Base-by-base conservation (phyloP, 2,113 vertebrate genomes). In the Brachionichthys hirsutus region DNA sequence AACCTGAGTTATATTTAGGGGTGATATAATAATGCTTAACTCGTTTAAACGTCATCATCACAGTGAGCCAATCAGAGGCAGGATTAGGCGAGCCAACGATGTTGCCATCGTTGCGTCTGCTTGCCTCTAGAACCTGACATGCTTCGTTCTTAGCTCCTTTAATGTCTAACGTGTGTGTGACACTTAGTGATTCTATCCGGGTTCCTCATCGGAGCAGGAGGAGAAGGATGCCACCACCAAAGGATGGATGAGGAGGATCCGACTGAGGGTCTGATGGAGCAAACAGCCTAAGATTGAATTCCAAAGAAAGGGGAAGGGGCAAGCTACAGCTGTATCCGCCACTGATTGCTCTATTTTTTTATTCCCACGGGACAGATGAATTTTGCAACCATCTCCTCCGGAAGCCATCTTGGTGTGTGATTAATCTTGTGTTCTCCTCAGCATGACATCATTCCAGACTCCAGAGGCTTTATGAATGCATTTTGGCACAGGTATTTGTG, bases 331-430 rank as follows among this genome's bases (percentile, higher is more conserved):
- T 81, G 81, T 76, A 61, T 75, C 64, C 63, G 58, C 65, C 48
- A 24, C 76, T 85, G 78, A 87, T 83, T 73, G 72, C 73, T 64
- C 50, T 66, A 57, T 59, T 77, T 75, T 71, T 70, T 68, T n/a
- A n/a, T n/a, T 73, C 63, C 52, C 18, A 10, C 51, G 53, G 71
- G 54, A 85, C 73, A 78, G n/a, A 79, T 70, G 53, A 62, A 36
- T 36, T 36, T 58, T 53, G 54, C 64, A 76, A 45, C 19, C 44
- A 47, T 58, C 49, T 8, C 44, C 71, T 40, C 74, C 79, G 66
- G 69, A 75, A 69, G 70, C 63, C 51, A 71, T 75, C 53, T 81
- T 66, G 68, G 30, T 53, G 22, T 52, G 58, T 74, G 67, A 75
- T 81, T 85, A 77, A 77, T 77, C 70, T 73, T 69, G 53, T 65